These are phyloP conservation scores for Salvelinus alpinus DNA, from an alignment of 2,113 vertebrate species.

Conservation along the genomic window DNA sequence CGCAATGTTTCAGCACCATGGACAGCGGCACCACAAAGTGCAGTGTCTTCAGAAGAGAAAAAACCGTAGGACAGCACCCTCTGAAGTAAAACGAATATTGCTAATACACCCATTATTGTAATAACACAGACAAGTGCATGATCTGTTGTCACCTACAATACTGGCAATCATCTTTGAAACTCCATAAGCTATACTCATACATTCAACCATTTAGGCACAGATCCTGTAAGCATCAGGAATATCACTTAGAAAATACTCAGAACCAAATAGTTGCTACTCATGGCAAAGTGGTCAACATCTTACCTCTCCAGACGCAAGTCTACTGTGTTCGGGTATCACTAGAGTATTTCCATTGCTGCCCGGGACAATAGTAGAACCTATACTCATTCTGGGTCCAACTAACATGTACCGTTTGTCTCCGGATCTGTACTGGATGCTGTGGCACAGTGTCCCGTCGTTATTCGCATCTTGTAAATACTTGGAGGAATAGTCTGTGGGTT, in stretches of 20 bases:
- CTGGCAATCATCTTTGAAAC: too few species aligned
- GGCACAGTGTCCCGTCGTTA: constrained; percentile 12
- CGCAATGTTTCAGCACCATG: constrained; percentile 1
- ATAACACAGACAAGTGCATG: too few species aligned
- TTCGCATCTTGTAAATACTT: constrained; percentile 10
- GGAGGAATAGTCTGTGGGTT: constrained; percentile 2
- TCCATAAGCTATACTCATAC: too few species aligned
- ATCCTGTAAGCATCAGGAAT: neutral
- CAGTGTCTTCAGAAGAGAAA: neutral
- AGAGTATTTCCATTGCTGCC: constrained; percentile 38
- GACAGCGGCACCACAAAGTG: neutral
- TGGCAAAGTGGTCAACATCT: neutral
- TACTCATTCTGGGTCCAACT: constrained; percentile 34
- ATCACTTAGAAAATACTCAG: neutral
- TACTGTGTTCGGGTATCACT: constrained; percentile 14
- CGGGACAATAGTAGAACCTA: constrained; percentile 28
- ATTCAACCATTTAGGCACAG: too few species aligned
- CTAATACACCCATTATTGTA: neutral
- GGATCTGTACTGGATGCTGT: constrained; percentile 38
- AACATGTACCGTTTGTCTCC: constrained; percentile 40
- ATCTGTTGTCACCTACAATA: too few species aligned
- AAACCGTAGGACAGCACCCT: neutral
- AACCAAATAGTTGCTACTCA: neutral
- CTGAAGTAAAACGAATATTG: neutral
- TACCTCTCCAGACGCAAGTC: constrained; percentile 20